Base-by-base conservation (phyloP, 1,140 invertebrate species). In the Mizuhopecten yessoensis region DNA sequence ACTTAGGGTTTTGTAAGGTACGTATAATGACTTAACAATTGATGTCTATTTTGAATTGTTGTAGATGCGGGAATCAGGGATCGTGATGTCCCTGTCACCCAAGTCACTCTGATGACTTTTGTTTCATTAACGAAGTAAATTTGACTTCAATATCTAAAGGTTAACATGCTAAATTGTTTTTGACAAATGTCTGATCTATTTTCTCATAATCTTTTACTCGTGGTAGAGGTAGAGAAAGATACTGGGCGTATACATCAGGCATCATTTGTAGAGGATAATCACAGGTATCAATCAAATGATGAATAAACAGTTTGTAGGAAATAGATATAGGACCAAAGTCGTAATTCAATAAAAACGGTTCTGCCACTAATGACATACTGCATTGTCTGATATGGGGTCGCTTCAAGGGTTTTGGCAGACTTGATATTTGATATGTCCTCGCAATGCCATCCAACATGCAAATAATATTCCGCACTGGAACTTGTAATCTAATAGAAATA, bases 401-500 rank as follows among this genome's bases (percentile, higher is more conserved):
- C 57, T 75, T 75, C 23, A n/a, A 75, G 57, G 57, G 57, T n/a
- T 75, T 75, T 75, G 57, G 57, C 57, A 75, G 57, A 75, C 57
- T n/a, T 75, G 57, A 75, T 75, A 75, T 75, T 75, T 75, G 57
- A 75, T 75, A 75, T 1, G 57, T 75, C 57, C 23, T 29, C 3
- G 57, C 9, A 75, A 75, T 75, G 57, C 57, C 23, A 75, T 75
- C n/a, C 57, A 75, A 75, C 57, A 75, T 75, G 57, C 57, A n/a
- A 75, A 75, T 75, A 75, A 75, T 75, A 75, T 75, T 75, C 23
- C 57, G 23, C 57, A 75, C 9, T 75, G 57, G 57, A 75, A 75
- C 57, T 75, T n/a, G 57, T 29, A 75, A 75, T 75, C 57, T 75
- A 75, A 75, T 75, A 75, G 57, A 75, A 75, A n/a, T 75, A 75